Evolutionary conservation across 2,888 invertebrate species (phyloP).

Genomic region (Keiferia lycopersicella): DNA sequence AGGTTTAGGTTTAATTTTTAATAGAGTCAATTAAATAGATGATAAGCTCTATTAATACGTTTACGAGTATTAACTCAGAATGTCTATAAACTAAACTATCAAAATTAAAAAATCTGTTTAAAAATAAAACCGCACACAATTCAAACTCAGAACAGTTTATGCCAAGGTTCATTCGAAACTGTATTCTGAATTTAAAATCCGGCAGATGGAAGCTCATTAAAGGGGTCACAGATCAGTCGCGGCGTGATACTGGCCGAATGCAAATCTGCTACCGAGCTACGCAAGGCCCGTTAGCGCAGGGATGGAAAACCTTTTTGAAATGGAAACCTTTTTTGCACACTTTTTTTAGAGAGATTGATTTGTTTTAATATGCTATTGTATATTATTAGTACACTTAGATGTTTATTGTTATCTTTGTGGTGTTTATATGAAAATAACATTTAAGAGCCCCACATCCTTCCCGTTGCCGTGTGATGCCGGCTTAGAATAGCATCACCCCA

Average conservation of each 20-base stretch:
- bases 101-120: neutral
- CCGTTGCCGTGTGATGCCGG: too few species aligned
- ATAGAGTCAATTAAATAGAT: too few species aligned
- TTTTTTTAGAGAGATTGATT: too few species aligned
- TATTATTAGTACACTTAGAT: too few species aligned
- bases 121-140: constrained; percentile 25
- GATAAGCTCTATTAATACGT: too few species aligned
- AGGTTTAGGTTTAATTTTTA: too few species aligned
- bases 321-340: neutral
- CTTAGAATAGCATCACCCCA: too few species aligned
- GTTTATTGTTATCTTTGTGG: too few species aligned
- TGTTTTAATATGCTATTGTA: too few species aligned
- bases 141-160: constrained; percentile 33
- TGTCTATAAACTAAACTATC: neutral
- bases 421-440: too few species aligned
- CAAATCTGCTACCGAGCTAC: constrained; percentile 66
- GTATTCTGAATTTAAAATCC: constrained; percentile 46
- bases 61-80: too few species aligned
- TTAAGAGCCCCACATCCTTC: too few species aligned
- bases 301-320: constrained; percentile 33
- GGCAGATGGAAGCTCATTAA: constrained; percentile 54
- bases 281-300: constrained; percentile 59
- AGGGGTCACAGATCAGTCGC: constrained; percentile 64
- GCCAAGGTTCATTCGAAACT: constrained; percentile 32
- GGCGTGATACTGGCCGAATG: constrained; percentile 59